These are phyloP conservation scores for Habroteleia sp. DNA, from an alignment of 2,888 invertebrate genomes.

Conservation along the genomic window DNA sequence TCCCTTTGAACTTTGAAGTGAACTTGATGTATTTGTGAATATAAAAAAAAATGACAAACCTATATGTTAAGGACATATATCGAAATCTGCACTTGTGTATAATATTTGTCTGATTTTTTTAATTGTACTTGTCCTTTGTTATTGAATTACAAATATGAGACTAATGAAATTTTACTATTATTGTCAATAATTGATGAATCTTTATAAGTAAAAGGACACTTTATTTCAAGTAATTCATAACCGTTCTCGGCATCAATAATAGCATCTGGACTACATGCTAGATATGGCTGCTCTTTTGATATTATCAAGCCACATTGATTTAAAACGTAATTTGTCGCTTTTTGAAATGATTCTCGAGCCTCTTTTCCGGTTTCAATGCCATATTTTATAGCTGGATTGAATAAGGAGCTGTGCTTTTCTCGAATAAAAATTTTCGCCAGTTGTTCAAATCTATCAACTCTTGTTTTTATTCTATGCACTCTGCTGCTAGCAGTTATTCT, in stretches of 20 bases:
- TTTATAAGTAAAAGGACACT: conserved; percentile 20
- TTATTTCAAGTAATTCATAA: conserved; percentile 21
- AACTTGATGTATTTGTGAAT: conserved; percentile 1
- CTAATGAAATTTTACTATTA: neutral
- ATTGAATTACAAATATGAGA: conserved; percentile 15
- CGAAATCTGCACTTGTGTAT: conserved; percentile 21
- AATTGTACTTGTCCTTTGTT: conserved; percentile 1
- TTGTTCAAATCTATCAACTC: conserved; percentile 5
- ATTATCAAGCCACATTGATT: conserved; percentile 29
- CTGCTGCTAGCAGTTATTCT: conserved; percentile 36
- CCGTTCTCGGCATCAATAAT: conserved; percentile 28
- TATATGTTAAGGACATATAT: conserved; percentile 11
- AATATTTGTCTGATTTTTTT: conserved; percentile 21
- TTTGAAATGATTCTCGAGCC: neutral
- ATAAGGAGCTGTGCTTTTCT: neutral
- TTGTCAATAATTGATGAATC: conserved; percentile 32
- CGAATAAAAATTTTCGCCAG: neutral
- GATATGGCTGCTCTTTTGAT: conserved; percentile 26
- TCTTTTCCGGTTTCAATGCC: neutral
- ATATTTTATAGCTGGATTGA: conserved; percentile 1
- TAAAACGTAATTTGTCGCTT: conserved; percentile 2
- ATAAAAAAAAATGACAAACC: conserved; percentile 21
- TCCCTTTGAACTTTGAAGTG: conserved; percentile 11
- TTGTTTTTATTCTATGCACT: conserved; percentile 32
- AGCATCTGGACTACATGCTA: conserved; percentile 43